phyloP scores from a whole-genome alignment of 2,797 vertebrate species.

The Pangasius larnaudii region DNA sequence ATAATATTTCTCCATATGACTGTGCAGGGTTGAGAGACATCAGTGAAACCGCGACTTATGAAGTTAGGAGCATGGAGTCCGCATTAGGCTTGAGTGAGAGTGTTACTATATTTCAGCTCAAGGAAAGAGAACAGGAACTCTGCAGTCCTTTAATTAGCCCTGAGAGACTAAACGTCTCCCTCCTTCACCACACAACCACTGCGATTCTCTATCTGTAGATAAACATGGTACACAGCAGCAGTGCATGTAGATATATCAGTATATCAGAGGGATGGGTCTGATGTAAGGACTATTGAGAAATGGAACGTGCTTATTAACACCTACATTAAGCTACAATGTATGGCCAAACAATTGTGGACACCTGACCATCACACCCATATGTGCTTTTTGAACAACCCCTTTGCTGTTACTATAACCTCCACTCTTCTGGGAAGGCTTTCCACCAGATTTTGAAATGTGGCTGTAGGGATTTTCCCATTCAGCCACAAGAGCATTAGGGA shows the following conservation, averaged over 20 bases:
- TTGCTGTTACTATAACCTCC: background rate
- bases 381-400: background rate
- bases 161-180: constrained; percentile 31
- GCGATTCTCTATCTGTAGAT: background rate
- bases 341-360: background rate
- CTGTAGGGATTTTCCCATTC: constrained; percentile 2
- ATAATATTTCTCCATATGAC: constrained; percentile 62
- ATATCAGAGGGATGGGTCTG: background rate
- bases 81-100: constrained; percentile 56
- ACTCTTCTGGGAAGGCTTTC: background rate
- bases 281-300: background rate
- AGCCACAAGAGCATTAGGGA: background rate
- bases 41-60: constrained; percentile 56
- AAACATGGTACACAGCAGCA: background rate
- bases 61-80: constrained; percentile 52
- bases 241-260: background rate
- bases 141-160: constrained; percentile 56
- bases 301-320: background rate
- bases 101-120: constrained; percentile 51
- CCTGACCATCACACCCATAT: background rate
- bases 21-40: constrained; percentile 58
- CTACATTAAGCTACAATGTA: background rate
- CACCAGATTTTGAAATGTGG: background rate
- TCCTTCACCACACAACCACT: background rate
- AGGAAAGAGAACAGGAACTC: constrained; percentile 28